A percentile compares a stretch with the other conserved stretches of the same genome.
phyloP scores from a whole-genome alignment of 2,888 invertebrate species.

The Orthonychiurus folsomi region DNA sequence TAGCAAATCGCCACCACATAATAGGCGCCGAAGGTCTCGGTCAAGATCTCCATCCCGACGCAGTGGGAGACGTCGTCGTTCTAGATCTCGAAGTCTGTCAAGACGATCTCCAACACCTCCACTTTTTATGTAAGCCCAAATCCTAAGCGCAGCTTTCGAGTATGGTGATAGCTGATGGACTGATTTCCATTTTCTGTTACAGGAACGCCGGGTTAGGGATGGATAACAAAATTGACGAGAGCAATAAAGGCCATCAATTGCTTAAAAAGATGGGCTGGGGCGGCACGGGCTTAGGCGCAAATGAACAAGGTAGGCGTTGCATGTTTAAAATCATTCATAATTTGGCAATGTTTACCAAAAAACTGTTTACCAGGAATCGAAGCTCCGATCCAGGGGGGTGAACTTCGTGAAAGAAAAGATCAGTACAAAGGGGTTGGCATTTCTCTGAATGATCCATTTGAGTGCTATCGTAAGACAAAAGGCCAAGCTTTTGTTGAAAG shows the following conservation, averaged over 20 bases:
- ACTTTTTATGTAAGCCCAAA: slow-evolving; percentile 29
- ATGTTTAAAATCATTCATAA: neutral
- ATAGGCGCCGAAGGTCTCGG: slow-evolving; percentile 49
- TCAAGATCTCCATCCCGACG: slow-evolving; percentile 42
- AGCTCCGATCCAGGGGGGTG: slow-evolving; percentile 39
- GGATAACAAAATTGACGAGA: slow-evolving; percentile 53
- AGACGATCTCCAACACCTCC: slow-evolving; percentile 47
- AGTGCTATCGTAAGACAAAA: slow-evolving; percentile 92
- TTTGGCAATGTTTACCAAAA: neutral
- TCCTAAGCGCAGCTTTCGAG: too few species aligned
- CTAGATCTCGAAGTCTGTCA: slow-evolving; percentile 46
- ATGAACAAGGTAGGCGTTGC: slow-evolving; percentile 84
- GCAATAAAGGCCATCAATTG: slow-evolving; percentile 94
- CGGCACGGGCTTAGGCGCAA: slow-evolving; percentile 83
- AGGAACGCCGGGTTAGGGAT: slow-evolving; percentile 27
- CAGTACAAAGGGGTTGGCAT: slow-evolving; percentile 93
- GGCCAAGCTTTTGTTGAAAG: slow-evolving; percentile 88
- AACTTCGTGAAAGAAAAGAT: slow-evolving; percentile 72
- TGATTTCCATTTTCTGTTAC: too few species aligned
- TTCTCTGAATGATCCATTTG: slow-evolving; percentile 88
- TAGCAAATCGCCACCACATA: slow-evolving; percentile 41
- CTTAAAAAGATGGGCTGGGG: slow-evolving; percentile 98
- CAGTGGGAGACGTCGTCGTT: slow-evolving; percentile 40
- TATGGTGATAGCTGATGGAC: too few species aligned
- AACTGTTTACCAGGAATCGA: slow-evolving; percentile 37